A percentile compares a stretch with the other conserved stretches of the same genome.
These are phyloP conservation scores for Sciurus vulgaris DNA, from an alignment of 2,797 vertebrate species.

Conservation along the genomic window DNA sequence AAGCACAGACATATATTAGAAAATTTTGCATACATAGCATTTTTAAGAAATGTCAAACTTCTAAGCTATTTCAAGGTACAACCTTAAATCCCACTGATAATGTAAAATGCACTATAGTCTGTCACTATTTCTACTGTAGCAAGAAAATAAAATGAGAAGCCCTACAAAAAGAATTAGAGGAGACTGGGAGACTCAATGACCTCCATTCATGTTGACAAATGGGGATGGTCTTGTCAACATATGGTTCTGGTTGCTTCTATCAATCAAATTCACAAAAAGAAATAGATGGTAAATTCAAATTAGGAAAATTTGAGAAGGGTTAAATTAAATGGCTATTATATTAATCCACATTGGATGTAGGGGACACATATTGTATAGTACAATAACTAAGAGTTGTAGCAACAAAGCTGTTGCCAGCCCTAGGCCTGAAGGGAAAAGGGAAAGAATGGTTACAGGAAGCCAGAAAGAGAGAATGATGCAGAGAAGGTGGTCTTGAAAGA, in stretches of 20 bases:
- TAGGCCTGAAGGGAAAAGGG: background rate
- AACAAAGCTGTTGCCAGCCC: background rate
- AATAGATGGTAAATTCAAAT: conserved; percentile 40
- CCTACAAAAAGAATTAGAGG: background rate
- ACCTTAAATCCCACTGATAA: background rate
- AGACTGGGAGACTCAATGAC: background rate
- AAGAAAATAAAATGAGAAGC: conserved; percentile 30
- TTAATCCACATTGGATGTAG: background rate
- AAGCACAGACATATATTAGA: background rate
- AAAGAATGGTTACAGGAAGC: background rate
- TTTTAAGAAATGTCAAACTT: conserved; percentile 48
- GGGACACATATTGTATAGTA: background rate
- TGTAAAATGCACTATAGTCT: background rate
- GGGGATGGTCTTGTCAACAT: background rate
- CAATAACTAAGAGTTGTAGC: conserved; percentile 12
- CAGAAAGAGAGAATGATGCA: background rate
- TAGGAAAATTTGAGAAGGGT: background rate
- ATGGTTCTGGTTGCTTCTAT: background rate
- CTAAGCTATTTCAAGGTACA: conserved; percentile 36
- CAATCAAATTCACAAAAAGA: background rate
- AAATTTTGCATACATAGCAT: background rate
- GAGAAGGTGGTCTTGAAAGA: conserved; percentile 7
- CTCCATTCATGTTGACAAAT: background rate
- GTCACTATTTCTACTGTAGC: background rate
- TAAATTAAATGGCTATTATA: conserved; percentile 31